Conservation (phyloP, 2,113 vertebrate genomes). For the Rhizomys pruinosus region DNA sequence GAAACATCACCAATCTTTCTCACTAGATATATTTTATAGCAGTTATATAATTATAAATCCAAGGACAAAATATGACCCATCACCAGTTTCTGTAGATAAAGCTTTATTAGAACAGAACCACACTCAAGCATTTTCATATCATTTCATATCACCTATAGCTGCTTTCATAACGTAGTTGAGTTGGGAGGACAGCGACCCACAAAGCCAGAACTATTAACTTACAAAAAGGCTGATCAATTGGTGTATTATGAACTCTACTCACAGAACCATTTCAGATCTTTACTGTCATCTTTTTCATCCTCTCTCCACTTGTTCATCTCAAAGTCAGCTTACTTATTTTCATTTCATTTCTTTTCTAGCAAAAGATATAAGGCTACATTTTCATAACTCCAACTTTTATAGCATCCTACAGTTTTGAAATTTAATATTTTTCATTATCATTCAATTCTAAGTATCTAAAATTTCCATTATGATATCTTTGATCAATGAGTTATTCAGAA, state of each 20-base stretch:
- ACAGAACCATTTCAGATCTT: background rate
- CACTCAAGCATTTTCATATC: background rate
- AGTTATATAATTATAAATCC: background rate
- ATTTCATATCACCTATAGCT: background rate
- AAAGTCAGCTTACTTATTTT: conserved; percentile 48
- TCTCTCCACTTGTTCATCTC: background rate
- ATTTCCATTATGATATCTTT: conserved; percentile 72
- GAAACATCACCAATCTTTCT: conserved; percentile 42
- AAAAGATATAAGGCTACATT: conserved; percentile 61
- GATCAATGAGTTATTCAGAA: conserved; percentile 76
- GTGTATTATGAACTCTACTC: background rate
- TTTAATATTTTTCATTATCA: conserved; percentile 72
- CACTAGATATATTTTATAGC: conserved; percentile 2
- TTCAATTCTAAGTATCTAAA: conserved; percentile 74
- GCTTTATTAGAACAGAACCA: background rate
- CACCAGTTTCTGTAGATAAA: background rate
- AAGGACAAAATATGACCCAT: background rate
- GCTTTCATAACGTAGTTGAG: conserved; percentile 1
- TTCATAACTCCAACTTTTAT: conserved; percentile 55
- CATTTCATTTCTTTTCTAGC: conserved; percentile 31
- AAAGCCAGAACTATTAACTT: background rate
- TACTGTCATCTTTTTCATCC: background rate
- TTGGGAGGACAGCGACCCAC: background rate
- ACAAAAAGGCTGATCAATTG: background rate
- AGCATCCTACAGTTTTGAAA: conserved; percentile 62